A percentile compares a stretch with the other conserved stretches of the same genome.
phyloP scores from a whole-genome alignment of 1,140 invertebrate genomes.

The Cotesia typhae region DNA sequence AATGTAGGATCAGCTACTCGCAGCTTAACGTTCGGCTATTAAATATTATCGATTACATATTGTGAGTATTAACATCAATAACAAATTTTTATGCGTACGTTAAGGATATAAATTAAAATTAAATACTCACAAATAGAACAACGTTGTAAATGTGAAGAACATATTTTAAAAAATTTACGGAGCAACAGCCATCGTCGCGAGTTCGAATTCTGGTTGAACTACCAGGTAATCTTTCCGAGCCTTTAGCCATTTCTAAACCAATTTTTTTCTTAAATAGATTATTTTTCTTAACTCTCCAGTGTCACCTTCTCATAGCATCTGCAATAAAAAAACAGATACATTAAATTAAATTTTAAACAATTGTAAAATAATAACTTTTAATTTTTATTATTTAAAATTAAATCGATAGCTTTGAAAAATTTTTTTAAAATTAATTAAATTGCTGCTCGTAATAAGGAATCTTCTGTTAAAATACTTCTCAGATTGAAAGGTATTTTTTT shows the following conservation, averaged over 20 bases:
- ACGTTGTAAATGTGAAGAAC: slow-evolving; percentile 83
- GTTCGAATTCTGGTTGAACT: slow-evolving; percentile 64
- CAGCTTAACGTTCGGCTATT: no score
- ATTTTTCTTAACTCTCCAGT: slow-evolving; percentile 29
- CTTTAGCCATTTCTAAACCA: slow-evolving; percentile 58
- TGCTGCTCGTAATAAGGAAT: no score
- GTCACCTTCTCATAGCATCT: slow-evolving; percentile 60
- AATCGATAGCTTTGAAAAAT: no score
- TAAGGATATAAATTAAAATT: slow-evolving; percentile 24
- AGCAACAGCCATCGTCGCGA: slow-evolving; percentile 78
- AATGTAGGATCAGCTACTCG: no score
- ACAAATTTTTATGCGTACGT: slow-evolving; percentile 14
- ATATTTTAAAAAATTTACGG: slow-evolving; percentile 79
- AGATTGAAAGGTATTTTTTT: neutral
- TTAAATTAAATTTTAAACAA: no score
- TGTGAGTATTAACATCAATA: slow-evolving; percentile 7
- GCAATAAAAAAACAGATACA: slow-evolving; percentile 39
- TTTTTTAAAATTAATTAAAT: no score
- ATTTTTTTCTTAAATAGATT: slow-evolving; percentile 23
- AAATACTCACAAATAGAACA: slow-evolving; percentile 78
- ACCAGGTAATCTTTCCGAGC: slow-evolving; percentile 59
- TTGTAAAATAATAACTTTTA: no score
- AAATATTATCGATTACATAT: neutral
- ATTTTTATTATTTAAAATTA: no score
- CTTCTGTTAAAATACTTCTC: neutral